Conservation (phyloP, 2,797 vertebrate species). For the Scarus forsteni region DNA sequence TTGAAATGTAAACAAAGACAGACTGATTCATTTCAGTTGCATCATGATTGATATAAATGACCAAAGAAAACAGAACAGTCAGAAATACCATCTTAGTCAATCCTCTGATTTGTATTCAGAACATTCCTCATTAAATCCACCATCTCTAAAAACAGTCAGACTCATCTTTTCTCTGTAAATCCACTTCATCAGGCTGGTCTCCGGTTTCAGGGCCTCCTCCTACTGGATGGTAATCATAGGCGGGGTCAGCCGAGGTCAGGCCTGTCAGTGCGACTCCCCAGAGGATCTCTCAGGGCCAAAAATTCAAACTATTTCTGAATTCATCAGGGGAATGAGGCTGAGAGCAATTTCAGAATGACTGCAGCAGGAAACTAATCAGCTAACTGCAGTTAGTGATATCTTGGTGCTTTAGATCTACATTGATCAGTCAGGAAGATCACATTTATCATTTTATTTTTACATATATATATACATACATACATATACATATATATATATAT, state of each 20-base stretch:
- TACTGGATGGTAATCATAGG: constrained; percentile 49
- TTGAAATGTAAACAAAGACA: constrained; percentile 7
- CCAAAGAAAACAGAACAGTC: not conserved
- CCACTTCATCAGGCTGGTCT: constrained; percentile 18
- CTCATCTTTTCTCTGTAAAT: constrained; percentile 20
- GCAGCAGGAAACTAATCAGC: constrained; percentile 73
- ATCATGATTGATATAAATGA: constrained; percentile 4
- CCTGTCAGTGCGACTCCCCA: constrained; percentile 49
- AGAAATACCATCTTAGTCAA: not conserved
- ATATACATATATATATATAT: too few relatives aligned
- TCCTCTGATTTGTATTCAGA: not conserved
- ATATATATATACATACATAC: too few relatives aligned
- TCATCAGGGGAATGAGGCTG: constrained; percentile 33
- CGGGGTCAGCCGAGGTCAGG: constrained; percentile 55
- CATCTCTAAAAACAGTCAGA: not conserved
- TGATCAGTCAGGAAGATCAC: too few relatives aligned
- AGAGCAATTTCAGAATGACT: constrained; percentile 59
- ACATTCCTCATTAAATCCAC: not conserved
- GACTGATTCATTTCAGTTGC: not conserved
- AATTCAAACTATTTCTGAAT: constrained; percentile 57
- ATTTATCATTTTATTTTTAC: too few relatives aligned
- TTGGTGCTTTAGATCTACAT: constrained; percentile 14
- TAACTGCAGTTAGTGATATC: constrained; percentile 49
- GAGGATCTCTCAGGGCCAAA: constrained; percentile 50
- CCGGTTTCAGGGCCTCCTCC: constrained; percentile 42